These are phyloP conservation scores for Poecilia latipinna DNA, from an alignment of 2,113 vertebrate species.

Conservation along the genomic window DNA sequence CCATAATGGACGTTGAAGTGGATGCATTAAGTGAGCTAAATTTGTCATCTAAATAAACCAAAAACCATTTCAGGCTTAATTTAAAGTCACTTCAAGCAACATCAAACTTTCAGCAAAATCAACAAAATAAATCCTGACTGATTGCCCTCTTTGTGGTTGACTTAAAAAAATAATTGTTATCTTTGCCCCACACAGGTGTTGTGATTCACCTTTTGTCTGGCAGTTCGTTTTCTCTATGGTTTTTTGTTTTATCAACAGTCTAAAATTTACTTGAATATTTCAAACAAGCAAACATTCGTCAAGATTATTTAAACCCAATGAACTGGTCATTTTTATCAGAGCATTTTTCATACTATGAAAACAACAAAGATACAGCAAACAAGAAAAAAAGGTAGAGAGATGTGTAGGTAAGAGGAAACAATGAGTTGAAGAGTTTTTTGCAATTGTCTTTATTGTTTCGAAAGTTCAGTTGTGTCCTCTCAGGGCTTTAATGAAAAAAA, in stretches of 20 bases:
- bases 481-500: too few relatives aligned
- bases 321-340: neutral
- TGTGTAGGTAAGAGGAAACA: neutral
- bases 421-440: neutral
- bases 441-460: too few relatives aligned
- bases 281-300: neutral
- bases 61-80: neutral
- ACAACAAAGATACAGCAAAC: neutral
- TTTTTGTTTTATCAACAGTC: neutral
- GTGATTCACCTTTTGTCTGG: too few relatives aligned
- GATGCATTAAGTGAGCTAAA: neutral
- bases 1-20: neutral
- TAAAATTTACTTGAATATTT: neutral
- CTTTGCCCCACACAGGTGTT: neutral
- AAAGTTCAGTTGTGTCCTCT: too few relatives aligned
- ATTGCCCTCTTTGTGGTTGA: neutral
- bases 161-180: neutral
- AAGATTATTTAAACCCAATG: too few relatives aligned
- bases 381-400: neutral
- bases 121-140: neutral
- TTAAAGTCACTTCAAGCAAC: neutral
- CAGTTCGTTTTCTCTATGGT: neutral
- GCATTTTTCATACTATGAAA: neutral
- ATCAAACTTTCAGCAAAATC: neutral
- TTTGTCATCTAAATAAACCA: neutral